phyloP scores from a whole-genome alignment of 2,113 vertebrate genomes.

The Hyla sarda region DNA sequence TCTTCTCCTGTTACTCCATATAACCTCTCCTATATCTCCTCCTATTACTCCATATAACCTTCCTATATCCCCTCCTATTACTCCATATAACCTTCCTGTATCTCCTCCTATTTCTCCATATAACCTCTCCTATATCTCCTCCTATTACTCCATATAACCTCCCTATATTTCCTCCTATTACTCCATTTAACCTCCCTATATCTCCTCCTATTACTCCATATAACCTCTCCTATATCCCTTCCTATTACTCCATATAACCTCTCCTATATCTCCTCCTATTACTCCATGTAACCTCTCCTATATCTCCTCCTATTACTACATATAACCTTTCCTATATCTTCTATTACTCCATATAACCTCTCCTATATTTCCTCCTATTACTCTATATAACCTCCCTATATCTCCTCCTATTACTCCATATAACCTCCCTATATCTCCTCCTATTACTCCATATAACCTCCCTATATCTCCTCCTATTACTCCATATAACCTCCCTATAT shows the following conservation, averaged over 20 bases:
- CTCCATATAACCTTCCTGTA: background rate
- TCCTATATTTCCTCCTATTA: background rate
- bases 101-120: background rate
- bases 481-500: background rate
- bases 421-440: background rate
- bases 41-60: background rate
- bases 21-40: background rate
- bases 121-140: background rate
- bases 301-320: background rate
- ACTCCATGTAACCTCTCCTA: no score
- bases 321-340: background rate
- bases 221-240: background rate
- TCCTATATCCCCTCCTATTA: background rate
- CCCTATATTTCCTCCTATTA: background rate
- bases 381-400: background rate
- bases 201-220: constrained; percentile 33
- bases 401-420: background rate
- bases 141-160: background rate
- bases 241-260: constrained; percentile 14
- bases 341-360: no score
- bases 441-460: constrained; percentile 1
- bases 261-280: background rate
- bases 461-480: background rate
- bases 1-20: constrained; percentile 4
- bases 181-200: background rate